Base-by-base conservation (phyloP, 2,113 vertebrate species). In the Fregetta grallaria region DNA sequence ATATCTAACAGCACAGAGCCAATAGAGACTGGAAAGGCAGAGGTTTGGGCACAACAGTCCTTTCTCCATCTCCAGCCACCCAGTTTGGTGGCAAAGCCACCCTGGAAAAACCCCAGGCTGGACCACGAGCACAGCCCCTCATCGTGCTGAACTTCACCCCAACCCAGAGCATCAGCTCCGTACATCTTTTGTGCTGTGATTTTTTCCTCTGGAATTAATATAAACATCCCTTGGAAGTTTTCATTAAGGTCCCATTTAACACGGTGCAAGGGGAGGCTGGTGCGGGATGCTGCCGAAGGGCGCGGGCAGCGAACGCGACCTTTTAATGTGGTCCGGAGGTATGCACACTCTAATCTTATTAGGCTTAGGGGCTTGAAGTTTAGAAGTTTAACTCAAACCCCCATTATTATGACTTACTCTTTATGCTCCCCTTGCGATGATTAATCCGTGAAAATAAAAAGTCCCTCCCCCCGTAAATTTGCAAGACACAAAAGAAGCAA, bases 321-420 rank as follows among this genome's bases (percentile, higher is more conserved):
- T 88, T 80, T 80, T 79, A 14, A 73, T 73, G 79, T 82, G 87
- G 74, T 32, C 29, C 14, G 15, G 70, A 82, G 90, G 59, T 77
- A 49, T 67, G 79, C 25, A 2, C 22, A 0, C 71, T 63, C 75
- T 86, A 44, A 93, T 74, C 93, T 77, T 10, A n/a, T 70, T 77
- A 81, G 79, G 70, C 56, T 88, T 32, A 82, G 75, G 95, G 91
- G 87, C 79, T 66, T 30, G 55, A 49, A 55, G 87, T 86, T 88
- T 45, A 70, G 91, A 45, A 87, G 74, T 88, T 92, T 80, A 84
- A 94, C 88, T 88, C 86, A 92, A 90, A 38, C 91, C 86, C 79
- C 40, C n/a, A 1, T 86, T 86, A 78, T 91, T 86, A 66, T 25
- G 87, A 52, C 79, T 88, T 77, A 40, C 29, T 55, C 79, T 93